A percentile compares a stretch with the other conserved stretches of the same genome.
Conservation (phyloP, 2,113 vertebrate genomes). For the Pomatorhinus ruficollis region DNA sequence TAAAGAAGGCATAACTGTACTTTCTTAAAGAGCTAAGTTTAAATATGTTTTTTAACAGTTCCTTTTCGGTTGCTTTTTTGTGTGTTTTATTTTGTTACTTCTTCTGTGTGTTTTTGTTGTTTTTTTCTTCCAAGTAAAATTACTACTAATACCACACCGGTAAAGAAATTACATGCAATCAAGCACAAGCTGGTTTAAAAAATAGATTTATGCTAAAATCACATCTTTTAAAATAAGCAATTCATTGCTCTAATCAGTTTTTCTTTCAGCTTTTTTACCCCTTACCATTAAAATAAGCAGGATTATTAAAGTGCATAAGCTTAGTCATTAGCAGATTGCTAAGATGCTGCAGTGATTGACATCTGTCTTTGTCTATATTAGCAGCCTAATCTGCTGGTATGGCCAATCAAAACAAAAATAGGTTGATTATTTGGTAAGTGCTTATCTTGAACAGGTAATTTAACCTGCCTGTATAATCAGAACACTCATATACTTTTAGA, state of each 20-base stretch:
- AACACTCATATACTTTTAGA: not conserved
- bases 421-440: conserved; percentile 33
- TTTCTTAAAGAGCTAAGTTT: not conserved
- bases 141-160: not conserved
- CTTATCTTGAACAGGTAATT: conserved; percentile 1
- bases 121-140: not conserved
- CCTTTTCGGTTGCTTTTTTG: rapidly evolving
- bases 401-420: conserved; percentile 43
- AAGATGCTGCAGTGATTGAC: conserved; percentile 29
- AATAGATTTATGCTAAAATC: conserved; percentile 47
- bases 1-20: not conserved
- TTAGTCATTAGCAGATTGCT: conserved; percentile 46
- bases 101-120: not conserved
- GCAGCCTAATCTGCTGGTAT: not conserved
- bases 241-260: conserved; percentile 50
- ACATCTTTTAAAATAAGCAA: conserved; percentile 24
- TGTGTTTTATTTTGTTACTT: not conserved
- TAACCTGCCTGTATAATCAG: not conserved
- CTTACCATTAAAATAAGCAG: conserved; percentile 38
- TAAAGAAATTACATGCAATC: conserved; percentile 14
- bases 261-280: conserved; percentile 11
- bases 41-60: not conserved
- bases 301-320: conserved; percentile 36
- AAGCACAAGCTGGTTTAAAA: conserved; percentile 27
- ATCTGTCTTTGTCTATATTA: conserved; percentile 35